Base-by-base conservation (phyloP, 1,140 invertebrate species). In the fruit fly (Drosophila melanogaster) region DNA sequence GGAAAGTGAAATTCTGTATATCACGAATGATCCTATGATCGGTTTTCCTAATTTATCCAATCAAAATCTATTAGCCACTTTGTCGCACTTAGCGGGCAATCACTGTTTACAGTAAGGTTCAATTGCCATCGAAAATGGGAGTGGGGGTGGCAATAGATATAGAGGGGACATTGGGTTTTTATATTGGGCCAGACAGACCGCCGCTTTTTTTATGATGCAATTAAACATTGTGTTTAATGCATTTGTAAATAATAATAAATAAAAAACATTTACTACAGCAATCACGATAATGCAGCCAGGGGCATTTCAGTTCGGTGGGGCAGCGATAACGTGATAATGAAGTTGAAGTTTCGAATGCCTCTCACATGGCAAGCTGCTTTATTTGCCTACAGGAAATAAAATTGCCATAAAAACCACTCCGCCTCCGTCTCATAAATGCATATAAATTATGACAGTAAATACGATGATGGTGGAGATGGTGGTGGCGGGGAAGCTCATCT, bases 171-270 rank as follows among this genome's bases (percentile, higher is more conserved):
- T 49, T 19, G 35, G 41, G 53, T 33, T 22, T 33, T 37, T 37
- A 51, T 51, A 44, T 78, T 54, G 53, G 37, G 44, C 43, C 59
- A 67, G 79, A 83, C 70, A 73, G 55, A 53, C 41, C 41, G 55
- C 54, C 67, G 54, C 56, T 61, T 59, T 55, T 55, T 53, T 72
- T 79, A 30, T 47, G 77, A 61, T 54, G 84, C 84, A 87, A 87
- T 87, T 87, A 89, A 87, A 87, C 84, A 83, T 84, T 70, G 76
- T 89, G 84, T 84, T 87, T 87, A 87, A 87, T 89, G 84, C 84
- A 79, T 87, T 84, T 84, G 83, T 84, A 87, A 87, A 87, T 87
- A 87, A 87, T 76, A 83, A 85, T 84, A 81, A 84, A 84, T 72
- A 67, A 84, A 84, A 85, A 67, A 67, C 81, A 85, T 76, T 84